Evolutionary conservation across 2,888 invertebrate genomes (phyloP).

Genomic region (Aricia artaxerxes): DNA sequence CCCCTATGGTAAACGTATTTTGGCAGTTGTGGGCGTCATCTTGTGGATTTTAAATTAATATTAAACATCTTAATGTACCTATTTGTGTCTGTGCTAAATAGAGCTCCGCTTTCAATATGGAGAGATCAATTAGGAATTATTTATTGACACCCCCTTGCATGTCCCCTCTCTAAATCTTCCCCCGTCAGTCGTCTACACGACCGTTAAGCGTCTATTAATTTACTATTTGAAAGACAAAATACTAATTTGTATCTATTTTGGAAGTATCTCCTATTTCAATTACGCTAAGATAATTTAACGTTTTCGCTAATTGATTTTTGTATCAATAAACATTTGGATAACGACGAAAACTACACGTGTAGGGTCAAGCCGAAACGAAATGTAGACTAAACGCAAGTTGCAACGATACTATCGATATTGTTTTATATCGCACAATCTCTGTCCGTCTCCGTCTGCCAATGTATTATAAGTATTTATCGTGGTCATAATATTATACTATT

Average conservation of each 20-base stretch:
- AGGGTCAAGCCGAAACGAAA: too few species aligned
- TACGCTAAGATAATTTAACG: background rate
- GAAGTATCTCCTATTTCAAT: background rate
- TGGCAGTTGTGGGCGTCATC: too few species aligned
- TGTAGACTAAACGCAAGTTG: too few species aligned
- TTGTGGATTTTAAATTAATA: too few species aligned
- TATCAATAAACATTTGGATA: background rate
- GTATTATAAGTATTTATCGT: too few species aligned
- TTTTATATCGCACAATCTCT: too few species aligned
- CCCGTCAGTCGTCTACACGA: background rate
- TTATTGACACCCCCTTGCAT: background rate
- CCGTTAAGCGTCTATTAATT: background rate
- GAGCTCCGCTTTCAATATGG: background rate
- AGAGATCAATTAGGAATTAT: constrained; percentile 17
- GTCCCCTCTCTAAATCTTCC: background rate
- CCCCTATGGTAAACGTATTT: too few species aligned
- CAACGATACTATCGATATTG: too few species aligned
- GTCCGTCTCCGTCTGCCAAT: too few species aligned
- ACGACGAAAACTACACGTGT: too few species aligned
- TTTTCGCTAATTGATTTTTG: background rate
- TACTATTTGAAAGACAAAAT: constrained; percentile 5
- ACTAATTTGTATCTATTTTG: background rate
- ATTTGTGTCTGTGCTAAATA: background rate
- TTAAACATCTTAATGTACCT: background rate
- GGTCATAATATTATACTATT: too few species aligned